Conservation (phyloP, 2,113 vertebrate genomes). For the Toxotes jaculatrix region DNA sequence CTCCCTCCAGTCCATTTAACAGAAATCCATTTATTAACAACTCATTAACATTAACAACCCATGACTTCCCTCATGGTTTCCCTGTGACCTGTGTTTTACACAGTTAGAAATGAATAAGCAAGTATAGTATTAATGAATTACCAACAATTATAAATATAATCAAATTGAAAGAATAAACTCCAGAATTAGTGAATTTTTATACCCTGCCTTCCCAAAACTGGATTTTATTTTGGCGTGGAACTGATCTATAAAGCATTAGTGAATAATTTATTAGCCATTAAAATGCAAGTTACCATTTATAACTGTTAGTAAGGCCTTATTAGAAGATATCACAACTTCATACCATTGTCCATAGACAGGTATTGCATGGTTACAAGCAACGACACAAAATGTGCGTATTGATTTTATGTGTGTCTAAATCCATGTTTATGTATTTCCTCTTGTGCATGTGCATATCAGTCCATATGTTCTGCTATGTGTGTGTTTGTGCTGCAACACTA, state of each 20-base stretch:
- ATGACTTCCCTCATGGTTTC: too few species aligned
- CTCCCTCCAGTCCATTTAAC: background rate
- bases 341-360: background rate
- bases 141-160: background rate
- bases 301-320: background rate
- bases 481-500: slow-evolving; percentile 15
- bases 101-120: background rate
- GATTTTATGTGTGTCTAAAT: slow-evolving; percentile 28
- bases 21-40: background rate
- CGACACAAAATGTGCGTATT: background rate
- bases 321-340: background rate
- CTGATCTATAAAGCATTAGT: background rate
- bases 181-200: too few species aligned
- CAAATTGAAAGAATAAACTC: too few species aligned
- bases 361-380: background rate
- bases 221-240: too few species aligned
- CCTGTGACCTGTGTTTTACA: background rate
- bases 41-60: background rate
- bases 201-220: too few species aligned
- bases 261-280: background rate
- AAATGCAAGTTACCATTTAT: background rate
- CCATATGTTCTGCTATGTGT: background rate
- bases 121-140: background rate
- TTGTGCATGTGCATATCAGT: background rate
- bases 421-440: slow-evolving; percentile 30